phyloP scores from a whole-genome alignment of 2,113 vertebrate genomes.

The Taxidea taxus region DNA sequence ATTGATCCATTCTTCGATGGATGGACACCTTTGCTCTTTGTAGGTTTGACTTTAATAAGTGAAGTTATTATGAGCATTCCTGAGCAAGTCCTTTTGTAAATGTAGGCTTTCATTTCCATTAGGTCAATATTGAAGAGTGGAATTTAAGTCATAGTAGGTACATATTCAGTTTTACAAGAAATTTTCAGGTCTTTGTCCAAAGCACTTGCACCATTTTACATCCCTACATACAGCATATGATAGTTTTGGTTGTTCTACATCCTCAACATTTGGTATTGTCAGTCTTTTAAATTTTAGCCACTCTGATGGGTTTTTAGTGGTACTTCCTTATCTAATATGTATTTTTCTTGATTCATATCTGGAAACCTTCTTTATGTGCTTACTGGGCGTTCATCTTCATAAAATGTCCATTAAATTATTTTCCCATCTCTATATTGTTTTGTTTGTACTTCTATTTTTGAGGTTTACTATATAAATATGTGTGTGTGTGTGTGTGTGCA shows the following conservation, averaged over 20 bases:
- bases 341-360: not conserved
- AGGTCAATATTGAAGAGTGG: not conserved
- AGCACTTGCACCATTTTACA: not conserved
- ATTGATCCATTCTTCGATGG: not conserved
- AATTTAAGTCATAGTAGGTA: not conserved
- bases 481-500: too few species aligned
- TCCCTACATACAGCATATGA: not conserved
- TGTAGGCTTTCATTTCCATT: not conserved
- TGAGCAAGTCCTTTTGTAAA: not conserved
- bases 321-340: not conserved
- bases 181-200: not conserved
- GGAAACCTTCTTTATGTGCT: constrained; percentile 1
- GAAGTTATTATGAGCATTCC: not conserved
- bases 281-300: not conserved
- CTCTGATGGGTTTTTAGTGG: not conserved
- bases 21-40: not conserved
- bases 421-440: not conserved
- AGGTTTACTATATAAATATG: not conserved
- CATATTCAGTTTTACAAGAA: not conserved
- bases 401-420: not conserved
- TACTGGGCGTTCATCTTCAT: not conserved
- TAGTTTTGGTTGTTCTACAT: not conserved
- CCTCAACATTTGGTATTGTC: not conserved
- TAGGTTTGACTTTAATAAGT: not conserved
- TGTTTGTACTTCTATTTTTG: not conserved